Conservation (phyloP, 2,888 invertebrate genomes). For the Chrysolina americana region DNA sequence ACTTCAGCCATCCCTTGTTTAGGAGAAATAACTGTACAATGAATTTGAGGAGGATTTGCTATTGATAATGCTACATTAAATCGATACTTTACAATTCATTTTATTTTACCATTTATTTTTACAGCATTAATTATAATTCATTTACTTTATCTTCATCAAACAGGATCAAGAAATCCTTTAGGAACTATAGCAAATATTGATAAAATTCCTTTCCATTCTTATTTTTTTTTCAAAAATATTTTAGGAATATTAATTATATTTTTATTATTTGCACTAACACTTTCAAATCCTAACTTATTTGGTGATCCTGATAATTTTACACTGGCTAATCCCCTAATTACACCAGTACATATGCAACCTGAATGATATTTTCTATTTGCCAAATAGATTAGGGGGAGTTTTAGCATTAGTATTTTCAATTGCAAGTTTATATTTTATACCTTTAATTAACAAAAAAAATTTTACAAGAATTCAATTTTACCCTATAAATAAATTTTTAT, state of each 20-base stretch:
- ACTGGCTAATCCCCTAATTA: slow-evolving; percentile 78
- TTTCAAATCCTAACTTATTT: slow-evolving; percentile 75
- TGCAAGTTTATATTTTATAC: slow-evolving; percentile 77
- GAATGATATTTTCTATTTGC: slow-evolving; percentile 91
- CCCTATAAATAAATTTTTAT: slow-evolving; percentile 74
- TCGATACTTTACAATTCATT: slow-evolving; percentile 85
- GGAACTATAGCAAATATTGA: slow-evolving; percentile 77
- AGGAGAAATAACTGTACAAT: slow-evolving; percentile 76
- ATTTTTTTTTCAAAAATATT: slow-evolving; percentile 77
- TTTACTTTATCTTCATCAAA: slow-evolving; percentile 77
- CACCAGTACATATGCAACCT: slow-evolving; percentile 84
- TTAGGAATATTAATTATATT: slow-evolving; percentile 74
- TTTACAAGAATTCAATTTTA: slow-evolving; percentile 75
- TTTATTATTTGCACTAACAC: slow-evolving; percentile 71
- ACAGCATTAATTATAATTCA: slow-evolving; percentile 76
- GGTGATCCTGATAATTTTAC: slow-evolving; percentile 84
- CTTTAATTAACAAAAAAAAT: slow-evolving; percentile 73
- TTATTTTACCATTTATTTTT: slow-evolving; percentile 81
- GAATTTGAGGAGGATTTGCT: slow-evolving; percentile 84
- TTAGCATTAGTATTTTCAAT: slow-evolving; percentile 78
- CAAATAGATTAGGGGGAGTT: slow-evolving; percentile 85
- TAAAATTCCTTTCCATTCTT: slow-evolving; percentile 81
- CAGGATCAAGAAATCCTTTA: slow-evolving; percentile 79
- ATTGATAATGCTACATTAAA: slow-evolving; percentile 82
- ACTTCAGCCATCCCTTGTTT: slow-evolving; percentile 81